Percentiles rank a stretch among this genome's conserved stretches.
phyloP scores from a whole-genome alignment of 2,797 vertebrate species.

The Sternotherus odoratus region DNA sequence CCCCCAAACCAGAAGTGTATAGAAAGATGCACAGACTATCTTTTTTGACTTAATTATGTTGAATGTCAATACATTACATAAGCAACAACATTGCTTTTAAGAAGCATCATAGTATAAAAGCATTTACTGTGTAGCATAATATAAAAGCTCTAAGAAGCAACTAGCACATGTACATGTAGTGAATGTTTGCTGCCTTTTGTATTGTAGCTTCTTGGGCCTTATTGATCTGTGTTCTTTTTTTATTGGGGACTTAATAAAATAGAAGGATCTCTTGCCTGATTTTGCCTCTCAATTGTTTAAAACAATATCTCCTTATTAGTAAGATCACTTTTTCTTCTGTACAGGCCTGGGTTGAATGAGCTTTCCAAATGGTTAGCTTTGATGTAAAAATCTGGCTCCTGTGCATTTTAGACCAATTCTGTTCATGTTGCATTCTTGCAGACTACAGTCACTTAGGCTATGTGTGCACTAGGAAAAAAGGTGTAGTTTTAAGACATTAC shows the following conservation, averaged over 20 bases:
- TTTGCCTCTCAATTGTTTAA: neutral
- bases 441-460: neutral
- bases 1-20: neutral
- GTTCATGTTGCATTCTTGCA: neutral
- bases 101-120: neutral
- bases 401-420: neutral
- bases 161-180: neutral
- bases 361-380: neutral
- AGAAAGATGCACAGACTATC: neutral
- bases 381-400: neutral
- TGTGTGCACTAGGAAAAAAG: neutral
- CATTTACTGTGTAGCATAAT: neutral
- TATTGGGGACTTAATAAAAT: neutral
- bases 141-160: neutral
- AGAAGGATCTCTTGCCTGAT: neutral
- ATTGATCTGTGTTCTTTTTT: neutral
- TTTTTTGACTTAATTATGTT: neutral
- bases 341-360: neutral
- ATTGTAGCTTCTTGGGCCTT: neutral
- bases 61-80: neutral
- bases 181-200: neutral
- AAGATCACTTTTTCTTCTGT: neutral
- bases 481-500: neutral
- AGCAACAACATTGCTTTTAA: neutral
- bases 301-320: neutral